A percentile compares a stretch with the other conserved stretches of the same genome.
Conservation (phyloP, 1,140 invertebrate genomes). For the Brachionus manjavacas region DNA sequence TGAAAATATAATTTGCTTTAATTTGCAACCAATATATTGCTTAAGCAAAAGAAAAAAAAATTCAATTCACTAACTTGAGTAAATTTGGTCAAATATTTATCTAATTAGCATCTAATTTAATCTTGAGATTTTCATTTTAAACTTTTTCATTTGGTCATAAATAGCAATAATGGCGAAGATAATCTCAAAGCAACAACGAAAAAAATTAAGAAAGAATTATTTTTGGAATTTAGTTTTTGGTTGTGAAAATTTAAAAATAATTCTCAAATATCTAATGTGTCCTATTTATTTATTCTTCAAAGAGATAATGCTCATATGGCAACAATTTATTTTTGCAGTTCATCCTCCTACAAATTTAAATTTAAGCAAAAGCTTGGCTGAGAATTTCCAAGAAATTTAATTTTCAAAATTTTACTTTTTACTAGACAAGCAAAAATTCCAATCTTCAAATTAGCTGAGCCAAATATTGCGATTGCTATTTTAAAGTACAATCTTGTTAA, state of each 20-base stretch:
- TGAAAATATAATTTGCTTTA: no score
- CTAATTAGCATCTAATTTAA: background rate
- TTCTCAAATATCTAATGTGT: background rate
- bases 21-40: background rate
- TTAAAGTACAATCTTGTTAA: background rate
- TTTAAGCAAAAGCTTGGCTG: background rate
- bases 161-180: background rate
- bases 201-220: background rate
- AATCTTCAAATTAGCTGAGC: background rate
- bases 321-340: background rate
- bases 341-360: background rate
- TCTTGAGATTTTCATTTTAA: background rate
- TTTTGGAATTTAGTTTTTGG: background rate
- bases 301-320: background rate
- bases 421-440: background rate
- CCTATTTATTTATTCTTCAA: background rate
- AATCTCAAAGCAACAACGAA: background rate
- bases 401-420: background rate
- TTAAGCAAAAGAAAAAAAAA: background rate
- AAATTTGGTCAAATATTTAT: background rate
- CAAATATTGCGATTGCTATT: background rate
- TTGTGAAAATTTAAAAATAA: background rate
- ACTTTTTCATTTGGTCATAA: background rate
- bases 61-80: background rate
- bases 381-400: background rate